phyloP scores from a whole-genome alignment of 2,797 vertebrate species.

The Peromyscus melanophrys region DNA sequence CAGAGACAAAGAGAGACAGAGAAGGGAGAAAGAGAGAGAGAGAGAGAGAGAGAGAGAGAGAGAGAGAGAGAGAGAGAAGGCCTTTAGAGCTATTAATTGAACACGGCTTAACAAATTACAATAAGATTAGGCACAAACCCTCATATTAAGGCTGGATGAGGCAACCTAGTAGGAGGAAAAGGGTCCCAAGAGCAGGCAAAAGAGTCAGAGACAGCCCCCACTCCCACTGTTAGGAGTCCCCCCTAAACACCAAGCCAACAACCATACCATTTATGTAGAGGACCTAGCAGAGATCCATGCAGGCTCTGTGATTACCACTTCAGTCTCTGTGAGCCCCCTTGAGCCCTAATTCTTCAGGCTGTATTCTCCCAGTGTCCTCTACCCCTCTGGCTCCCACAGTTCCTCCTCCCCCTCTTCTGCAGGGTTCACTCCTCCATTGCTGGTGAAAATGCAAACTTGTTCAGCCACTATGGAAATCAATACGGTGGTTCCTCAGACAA shows the following conservation, averaged over 20 bases:
- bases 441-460: neutral
- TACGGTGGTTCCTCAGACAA: neutral
- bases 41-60: no score
- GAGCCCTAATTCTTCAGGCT: neutral
- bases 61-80: neutral
- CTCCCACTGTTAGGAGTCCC: neutral
- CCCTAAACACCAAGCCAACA: neutral
- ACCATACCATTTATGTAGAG: neutral
- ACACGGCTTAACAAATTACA: neutral
- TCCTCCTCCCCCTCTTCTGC: neutral
- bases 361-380: neutral
- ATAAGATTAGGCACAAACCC: neutral
- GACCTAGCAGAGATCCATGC: neutral
- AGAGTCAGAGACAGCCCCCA: neutral
- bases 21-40: no score
- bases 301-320: neutral
- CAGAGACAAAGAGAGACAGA: no score
- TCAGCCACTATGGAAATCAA: neutral
- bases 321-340: neutral
- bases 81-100: neutral
- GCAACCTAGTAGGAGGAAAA: neutral
- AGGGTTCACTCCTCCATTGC: neutral
- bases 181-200: neutral
- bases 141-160: neutral
- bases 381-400: neutral